Base-by-base conservation (phyloP, 1,140 invertebrate genomes). In the Trichoplusia ni region DNA sequence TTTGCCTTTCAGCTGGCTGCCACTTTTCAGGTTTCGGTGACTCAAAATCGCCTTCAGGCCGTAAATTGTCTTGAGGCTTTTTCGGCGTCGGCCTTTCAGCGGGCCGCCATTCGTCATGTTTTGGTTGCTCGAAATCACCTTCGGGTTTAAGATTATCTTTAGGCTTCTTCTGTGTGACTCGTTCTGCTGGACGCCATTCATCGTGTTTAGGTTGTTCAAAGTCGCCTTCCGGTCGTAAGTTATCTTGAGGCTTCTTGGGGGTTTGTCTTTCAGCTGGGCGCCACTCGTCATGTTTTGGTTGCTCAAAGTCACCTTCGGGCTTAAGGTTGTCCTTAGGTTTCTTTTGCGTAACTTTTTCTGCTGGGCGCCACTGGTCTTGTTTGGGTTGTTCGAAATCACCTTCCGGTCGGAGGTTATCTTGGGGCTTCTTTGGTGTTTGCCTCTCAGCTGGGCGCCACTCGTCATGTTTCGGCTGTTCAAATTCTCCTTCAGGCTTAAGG, bases 141-240 rank as follows among this genome's bases (percentile, higher is more conserved):
- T 94, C 93, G 2, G 92, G 92, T 59, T 74, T 86, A 0, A 95
- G 73, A 74, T 94, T 94, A 58, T 92, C 91, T 27, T 86, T 71
- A 0, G 82, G 89, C 73, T 87, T 91, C 73, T 4, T 93, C 16
- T 86, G 89, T 4, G 74, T 81, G 13, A 84, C 88, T 35, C 92
- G 70, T 56, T 94, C 93, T 0, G 91, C 93, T 9, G 91, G 92
- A 49, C 71, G 62, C 71, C 85, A 92, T 73, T 82, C 66, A 0
- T 90, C 77, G 13, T 66, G 70, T 67, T 90, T 77, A 0, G 88
- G 90, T 58, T 79, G 70, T 66, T 92, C 90, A 80, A 95, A 93
- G 2, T 93, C 91, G 19, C 93, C 93, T 78, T 93, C 91, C 1
- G 90, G 90, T 40, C 80, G 79, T 0, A 94, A 64, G 77, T 94